Conservation (phyloP, 1,140 invertebrate genomes). For the Thaumatotibia leucotreta region DNA sequence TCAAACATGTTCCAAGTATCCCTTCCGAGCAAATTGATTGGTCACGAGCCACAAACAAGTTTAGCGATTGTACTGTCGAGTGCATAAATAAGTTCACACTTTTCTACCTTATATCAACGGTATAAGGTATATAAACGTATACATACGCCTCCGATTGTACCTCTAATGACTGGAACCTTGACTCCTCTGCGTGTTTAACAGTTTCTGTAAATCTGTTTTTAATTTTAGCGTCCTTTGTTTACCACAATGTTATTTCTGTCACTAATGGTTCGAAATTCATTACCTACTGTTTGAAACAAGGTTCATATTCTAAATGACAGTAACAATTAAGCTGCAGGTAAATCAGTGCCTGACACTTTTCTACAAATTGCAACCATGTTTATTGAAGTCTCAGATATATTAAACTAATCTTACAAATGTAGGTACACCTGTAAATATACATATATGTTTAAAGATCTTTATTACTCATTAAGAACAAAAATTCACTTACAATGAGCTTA, state of each 20-base stretch:
- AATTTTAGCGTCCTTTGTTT: slow-evolving; percentile 9
- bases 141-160: too few species aligned
- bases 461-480: too few species aligned
- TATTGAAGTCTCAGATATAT: too few species aligned
- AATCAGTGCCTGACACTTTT: not conserved
- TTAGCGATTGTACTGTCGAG: not conserved
- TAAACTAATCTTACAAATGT: too few species aligned
- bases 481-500: too few species aligned
- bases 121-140: too few species aligned
- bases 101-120: too few species aligned
- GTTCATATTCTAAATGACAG: too few species aligned
- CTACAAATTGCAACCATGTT: too few species aligned
- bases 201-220: slow-evolving; percentile 11
- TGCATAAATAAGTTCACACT: too few species aligned
- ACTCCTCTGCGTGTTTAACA: not conserved
- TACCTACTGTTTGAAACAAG: not conserved
- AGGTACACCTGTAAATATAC: not conserved
- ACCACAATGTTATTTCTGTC: not conserved
- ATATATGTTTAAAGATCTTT: too few species aligned
- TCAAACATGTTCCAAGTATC: not conserved
- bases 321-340: too few species aligned
- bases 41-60: slow-evolving; percentile 4
- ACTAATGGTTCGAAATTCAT: not conserved
- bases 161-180: slow-evolving; percentile 5
- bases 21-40: not conserved